Evolutionary conservation across 1,140 invertebrate species (phyloP).

Genomic region (Euglossa dilemma): DNA sequence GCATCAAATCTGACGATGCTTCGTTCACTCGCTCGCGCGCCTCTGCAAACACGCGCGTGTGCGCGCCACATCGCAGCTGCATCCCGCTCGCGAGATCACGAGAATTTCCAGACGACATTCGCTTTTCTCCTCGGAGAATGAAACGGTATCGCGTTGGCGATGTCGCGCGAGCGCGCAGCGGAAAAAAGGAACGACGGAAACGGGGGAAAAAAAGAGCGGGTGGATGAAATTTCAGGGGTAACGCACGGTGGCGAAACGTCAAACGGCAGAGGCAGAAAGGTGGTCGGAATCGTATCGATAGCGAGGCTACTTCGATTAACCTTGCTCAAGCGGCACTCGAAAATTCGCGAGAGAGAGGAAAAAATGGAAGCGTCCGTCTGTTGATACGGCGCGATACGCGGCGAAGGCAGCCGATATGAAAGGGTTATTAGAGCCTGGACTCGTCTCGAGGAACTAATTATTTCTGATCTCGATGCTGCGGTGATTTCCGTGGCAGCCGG

Average conservation of each 20-base stretch:
- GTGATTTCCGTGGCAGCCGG: slow-evolving; percentile 48
- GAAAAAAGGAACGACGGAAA: no score
- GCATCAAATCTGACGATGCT: slow-evolving; percentile 40
- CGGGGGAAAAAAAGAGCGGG: no score
- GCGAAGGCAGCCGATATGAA: background rate
- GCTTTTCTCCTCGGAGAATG: background rate
- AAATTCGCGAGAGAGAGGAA: background rate
- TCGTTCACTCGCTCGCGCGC: background rate
- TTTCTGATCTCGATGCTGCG: slow-evolving; percentile 58
- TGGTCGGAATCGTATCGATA: background rate
- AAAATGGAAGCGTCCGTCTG: background rate
- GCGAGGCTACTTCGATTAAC: background rate
- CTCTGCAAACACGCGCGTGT: background rate
- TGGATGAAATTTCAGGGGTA: background rate
- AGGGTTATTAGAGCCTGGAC: background rate
- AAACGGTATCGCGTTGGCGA: background rate
- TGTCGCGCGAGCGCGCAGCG: background rate
- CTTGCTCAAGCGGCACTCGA: background rate
- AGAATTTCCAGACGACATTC: background rate
- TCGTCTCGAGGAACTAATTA: slow-evolving; percentile 61
- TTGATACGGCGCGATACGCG: background rate
- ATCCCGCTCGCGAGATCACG: slow-evolving; percentile 22
- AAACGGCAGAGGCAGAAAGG: background rate
- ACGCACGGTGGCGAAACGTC: background rate
- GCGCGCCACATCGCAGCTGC: background rate